A percentile compares a stretch with the other conserved stretches of the same genome.
Conservation (phyloP, 2,797 vertebrate genomes). For the Chelidonichthys spinosus region DNA sequence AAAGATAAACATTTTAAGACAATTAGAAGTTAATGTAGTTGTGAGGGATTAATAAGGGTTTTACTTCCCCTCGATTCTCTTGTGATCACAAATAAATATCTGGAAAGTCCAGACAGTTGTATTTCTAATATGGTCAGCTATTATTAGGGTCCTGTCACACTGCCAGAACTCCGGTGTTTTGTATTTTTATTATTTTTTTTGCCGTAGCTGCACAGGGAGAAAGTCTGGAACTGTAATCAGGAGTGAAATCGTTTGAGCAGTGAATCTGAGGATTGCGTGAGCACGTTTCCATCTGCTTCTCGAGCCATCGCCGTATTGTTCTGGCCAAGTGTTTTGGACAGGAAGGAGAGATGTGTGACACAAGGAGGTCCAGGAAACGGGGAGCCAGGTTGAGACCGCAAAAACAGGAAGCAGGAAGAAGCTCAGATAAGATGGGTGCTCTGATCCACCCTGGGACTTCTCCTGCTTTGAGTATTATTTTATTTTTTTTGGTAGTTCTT, state of each 20-base stretch:
- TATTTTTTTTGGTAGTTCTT: constrained; percentile 44
- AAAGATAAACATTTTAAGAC: constrained; percentile 5
- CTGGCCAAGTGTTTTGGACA: constrained; percentile 69
- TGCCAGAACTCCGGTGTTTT: constrained; percentile 55
- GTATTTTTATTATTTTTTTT: not conserved
- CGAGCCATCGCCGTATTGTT: constrained; percentile 70
- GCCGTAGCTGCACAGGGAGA: constrained; percentile 2
- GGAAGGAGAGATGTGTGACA: constrained; percentile 79
- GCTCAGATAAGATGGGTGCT: constrained; percentile 77
- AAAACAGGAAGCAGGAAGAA: constrained; percentile 85
- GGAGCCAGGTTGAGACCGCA: constrained; percentile 55
- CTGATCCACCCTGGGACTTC: constrained; percentile 59
- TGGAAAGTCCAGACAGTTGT: constrained; percentile 21
- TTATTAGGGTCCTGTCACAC: constrained; percentile 54
- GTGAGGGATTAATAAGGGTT: constrained; percentile 2
- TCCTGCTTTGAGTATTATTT: constrained; percentile 40
- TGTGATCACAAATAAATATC: not conserved
- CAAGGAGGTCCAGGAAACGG: constrained; percentile 75
- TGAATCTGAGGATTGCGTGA: constrained; percentile 13
- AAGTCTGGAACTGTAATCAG: constrained; percentile 26
- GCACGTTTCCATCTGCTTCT: constrained; percentile 45
- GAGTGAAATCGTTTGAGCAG: constrained; percentile 1
- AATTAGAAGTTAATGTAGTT: constrained; percentile 4
- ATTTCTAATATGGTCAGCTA: constrained; percentile 53
- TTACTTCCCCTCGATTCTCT: constrained; percentile 3